Percentiles rank a stretch among this genome's conserved stretches.
Conservation (phyloP, 2,113 vertebrate genomes). For the Sinocyclocheilus rhinocerous region DNA sequence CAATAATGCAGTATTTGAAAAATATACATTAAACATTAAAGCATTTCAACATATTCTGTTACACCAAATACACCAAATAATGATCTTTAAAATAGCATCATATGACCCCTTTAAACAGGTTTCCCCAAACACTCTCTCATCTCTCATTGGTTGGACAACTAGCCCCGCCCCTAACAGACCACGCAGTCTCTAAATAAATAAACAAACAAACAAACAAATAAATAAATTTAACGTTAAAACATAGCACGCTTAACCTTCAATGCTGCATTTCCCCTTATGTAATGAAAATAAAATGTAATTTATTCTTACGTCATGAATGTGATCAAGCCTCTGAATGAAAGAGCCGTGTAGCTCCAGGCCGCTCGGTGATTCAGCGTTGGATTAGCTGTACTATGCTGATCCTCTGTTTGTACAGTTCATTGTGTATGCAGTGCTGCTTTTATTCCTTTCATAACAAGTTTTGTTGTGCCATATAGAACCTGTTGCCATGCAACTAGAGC, state of each 20-base stretch:
- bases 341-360: neutral
- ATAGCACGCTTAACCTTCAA: neutral
- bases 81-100: too few relatives aligned
- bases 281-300: slow-evolving; percentile 19
- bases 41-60: too few relatives aligned
- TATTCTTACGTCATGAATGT: slow-evolving; percentile 31
- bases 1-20: too few relatives aligned
- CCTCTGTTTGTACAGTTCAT: slow-evolving; percentile 26
- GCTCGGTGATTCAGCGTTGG: neutral
- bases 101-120: too few relatives aligned
- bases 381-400: slow-evolving; percentile 32
- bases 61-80: too few relatives aligned
- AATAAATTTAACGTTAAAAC: neutral
- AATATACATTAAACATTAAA: too few relatives aligned
- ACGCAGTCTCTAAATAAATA: too few relatives aligned
- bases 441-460: slow-evolving; percentile 9
- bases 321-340: slow-evolving; percentile 5
- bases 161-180: too few relatives aligned
- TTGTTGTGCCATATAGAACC: neutral
- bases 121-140: too few relatives aligned
- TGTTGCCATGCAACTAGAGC: slow-evolving; percentile 39
- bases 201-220: too few relatives aligned
- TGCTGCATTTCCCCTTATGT: neutral
- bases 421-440: slow-evolving; percentile 6
- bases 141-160: too few relatives aligned